phyloP scores from a whole-genome alignment of 2,113 vertebrate species.

The Caranx ignobilis region DNA sequence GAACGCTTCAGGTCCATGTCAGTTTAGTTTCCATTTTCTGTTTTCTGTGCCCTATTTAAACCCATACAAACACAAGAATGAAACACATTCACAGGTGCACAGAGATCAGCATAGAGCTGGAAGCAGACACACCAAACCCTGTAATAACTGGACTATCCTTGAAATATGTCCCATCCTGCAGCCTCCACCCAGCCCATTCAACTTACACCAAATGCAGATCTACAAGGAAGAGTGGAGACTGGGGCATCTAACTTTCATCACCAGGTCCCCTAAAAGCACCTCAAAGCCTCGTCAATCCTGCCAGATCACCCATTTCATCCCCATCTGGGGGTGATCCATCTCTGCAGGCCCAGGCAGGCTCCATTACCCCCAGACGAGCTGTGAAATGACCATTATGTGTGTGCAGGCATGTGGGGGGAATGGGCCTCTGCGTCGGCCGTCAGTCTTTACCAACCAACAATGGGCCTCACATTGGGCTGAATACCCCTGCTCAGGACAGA shows the following conservation, averaged over 20 bases:
- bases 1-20: slow-evolving; percentile 17
- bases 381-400: slow-evolving; percentile 83
- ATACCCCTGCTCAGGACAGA: slow-evolving; percentile 45
- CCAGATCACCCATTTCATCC: slow-evolving; percentile 81
- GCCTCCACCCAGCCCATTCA: slow-evolving; percentile 8
- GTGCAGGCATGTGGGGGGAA: slow-evolving; percentile 76
- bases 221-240: neutral
- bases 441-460: slow-evolving; percentile 69
- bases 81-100: neutral
- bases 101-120: neutral
- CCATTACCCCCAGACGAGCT: slow-evolving; percentile 81
- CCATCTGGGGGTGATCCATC: slow-evolving; percentile 79
- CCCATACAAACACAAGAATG: slow-evolving; percentile 6
- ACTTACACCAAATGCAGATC: slow-evolving; percentile 17
- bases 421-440: slow-evolving; percentile 54
- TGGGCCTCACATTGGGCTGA: slow-evolving; percentile 50
- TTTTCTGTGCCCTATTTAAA: slow-evolving; percentile 16
- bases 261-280: slow-evolving; percentile 62
- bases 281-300: slow-evolving; percentile 75
- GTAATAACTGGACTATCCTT: neutral
- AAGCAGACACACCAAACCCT: neutral
- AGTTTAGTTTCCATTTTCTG: slow-evolving; percentile 15
- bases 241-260: slow-evolving; percentile 51
- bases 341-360: slow-evolving; percentile 68
- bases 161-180: slow-evolving; percentile 15